phyloP scores from a whole-genome alignment of 2,797 vertebrate species.

The Coendou prehensilis region DNA sequence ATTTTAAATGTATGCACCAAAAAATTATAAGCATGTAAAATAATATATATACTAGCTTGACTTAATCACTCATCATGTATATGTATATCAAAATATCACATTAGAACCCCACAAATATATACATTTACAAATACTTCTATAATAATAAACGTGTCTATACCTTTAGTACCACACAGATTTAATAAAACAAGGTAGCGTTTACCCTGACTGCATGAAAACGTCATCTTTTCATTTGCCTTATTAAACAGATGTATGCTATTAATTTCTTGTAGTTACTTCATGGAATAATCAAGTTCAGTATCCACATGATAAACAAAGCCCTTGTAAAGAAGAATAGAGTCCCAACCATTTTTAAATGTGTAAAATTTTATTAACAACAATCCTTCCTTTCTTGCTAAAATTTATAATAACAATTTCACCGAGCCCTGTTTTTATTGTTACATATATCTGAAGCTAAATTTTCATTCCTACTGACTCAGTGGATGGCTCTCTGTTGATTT shows the following conservation, averaged over 20 bases:
- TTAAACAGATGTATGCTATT: background rate
- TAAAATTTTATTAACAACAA: background rate
- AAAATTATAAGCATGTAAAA: background rate
- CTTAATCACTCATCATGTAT: background rate
- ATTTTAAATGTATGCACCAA: background rate
- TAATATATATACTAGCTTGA: background rate
- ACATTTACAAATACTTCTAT: background rate
- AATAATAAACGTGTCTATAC: background rate
- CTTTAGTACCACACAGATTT: background rate
- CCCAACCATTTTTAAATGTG: background rate
- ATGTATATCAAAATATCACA: background rate
- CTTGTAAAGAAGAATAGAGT: background rate
- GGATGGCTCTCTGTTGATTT: conserved; percentile 27
- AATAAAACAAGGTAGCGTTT: background rate
- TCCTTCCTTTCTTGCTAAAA: background rate
- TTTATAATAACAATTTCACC: background rate
- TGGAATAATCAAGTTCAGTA: background rate
- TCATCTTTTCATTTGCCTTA: background rate
- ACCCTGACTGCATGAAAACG: background rate
- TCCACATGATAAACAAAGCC: background rate
- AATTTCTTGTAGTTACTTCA: background rate
- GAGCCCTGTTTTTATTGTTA: background rate
- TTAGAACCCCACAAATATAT: background rate
- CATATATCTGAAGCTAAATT: background rate
- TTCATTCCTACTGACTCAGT: background rate